phyloP scores from a whole-genome alignment of 2,888 invertebrate genomes.

The Acrobasis suavella region DNA sequence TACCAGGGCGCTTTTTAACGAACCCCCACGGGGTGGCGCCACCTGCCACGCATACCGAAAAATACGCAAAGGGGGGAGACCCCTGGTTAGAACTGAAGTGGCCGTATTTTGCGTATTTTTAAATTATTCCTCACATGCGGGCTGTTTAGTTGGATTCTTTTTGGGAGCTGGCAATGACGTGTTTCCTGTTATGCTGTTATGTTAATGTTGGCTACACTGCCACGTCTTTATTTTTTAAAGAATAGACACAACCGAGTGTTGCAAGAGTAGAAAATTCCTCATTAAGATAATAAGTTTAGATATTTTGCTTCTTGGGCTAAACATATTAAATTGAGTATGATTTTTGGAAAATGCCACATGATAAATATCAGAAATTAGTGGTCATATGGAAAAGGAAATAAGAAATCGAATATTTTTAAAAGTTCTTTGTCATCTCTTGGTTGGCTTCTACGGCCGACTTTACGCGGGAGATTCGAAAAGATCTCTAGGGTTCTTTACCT shows the following conservation, averaged over 20 bases:
- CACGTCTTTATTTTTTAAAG: too few species aligned
- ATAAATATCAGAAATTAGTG: too few species aligned
- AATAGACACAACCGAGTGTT: too few species aligned
- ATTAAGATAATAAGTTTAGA: too few species aligned
- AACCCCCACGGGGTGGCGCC: conserved; percentile 69
- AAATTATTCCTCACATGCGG: conserved; percentile 79
- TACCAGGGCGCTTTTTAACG: conserved; percentile 81
- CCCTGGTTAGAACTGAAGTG: conserved; percentile 78
- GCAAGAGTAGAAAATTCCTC: too few species aligned
- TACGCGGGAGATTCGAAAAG: not conserved
- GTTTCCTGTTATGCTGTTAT: conserved; percentile 2
- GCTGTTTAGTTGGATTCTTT: conserved; percentile 67
- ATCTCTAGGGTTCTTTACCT: too few species aligned
- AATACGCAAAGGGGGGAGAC: conserved; percentile 75
- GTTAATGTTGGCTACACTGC: not conserved
- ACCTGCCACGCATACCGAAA: conserved; percentile 83
- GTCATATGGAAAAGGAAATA: too few species aligned
- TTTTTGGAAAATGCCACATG: too few species aligned
- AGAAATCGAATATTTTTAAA: too few species aligned
- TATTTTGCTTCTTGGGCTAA: too few species aligned
- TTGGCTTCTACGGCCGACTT: not conserved
- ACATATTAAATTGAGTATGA: too few species aligned
- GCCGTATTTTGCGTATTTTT: conserved; percentile 82
- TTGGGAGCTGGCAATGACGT: conserved; percentile 43
- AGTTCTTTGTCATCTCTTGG: too few species aligned